Evolutionary conservation across 2,888 invertebrate genomes (phyloP), one percentile per base, ranked within the genome.

Genomic region (Aspidapion aeneum): DNA sequence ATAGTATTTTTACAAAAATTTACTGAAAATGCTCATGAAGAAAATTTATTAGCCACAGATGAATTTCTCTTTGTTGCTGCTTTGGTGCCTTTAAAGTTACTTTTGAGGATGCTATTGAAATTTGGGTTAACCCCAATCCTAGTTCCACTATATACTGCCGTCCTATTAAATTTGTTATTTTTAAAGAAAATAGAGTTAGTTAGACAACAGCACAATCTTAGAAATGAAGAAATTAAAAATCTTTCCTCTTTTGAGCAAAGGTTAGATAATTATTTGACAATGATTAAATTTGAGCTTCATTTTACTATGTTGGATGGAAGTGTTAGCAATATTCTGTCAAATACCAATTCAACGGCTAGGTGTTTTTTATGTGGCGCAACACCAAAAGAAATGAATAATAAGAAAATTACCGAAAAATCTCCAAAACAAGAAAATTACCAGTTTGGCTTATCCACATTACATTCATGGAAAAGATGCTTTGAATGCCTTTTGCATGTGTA

Each of bases 281-380:
- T 18, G 16, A 21, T 57, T 21, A 20, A 20, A 5, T 57, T 21
- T 57, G 21, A 57, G 21, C 9, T 21, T 7, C 12, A 57, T 21
- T 57, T 21, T 21, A 57, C 57, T 21, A 57, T 57, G 57, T 21
- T 57, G 16, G 57, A 57, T 7, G 57, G 57, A 21, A 57, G 17
- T n/a, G 22, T 57, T 17, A 55, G 1, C 55, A 55, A 55, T 55
- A 55, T 55, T 5, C 22, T 57, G 22, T 21, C 57, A 9, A 17
- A 57, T 21, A 57, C 21, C 1, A 21, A 20, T 20, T 20, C 57
- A 9, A n/a, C 57, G 19, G 7, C 16, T 2, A 57, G 21, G n/a
- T 57, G 20, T 3, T 35, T 7, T 9, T 7, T 35, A 3, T 35
- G 35, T 35, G 35, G 21, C 1, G 57, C 57, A 57, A n/a, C 57